These are phyloP conservation scores for Scaptomyza polygonia DNA, from an alignment of 2,888 invertebrate species.

Conservation along the genomic window DNA sequence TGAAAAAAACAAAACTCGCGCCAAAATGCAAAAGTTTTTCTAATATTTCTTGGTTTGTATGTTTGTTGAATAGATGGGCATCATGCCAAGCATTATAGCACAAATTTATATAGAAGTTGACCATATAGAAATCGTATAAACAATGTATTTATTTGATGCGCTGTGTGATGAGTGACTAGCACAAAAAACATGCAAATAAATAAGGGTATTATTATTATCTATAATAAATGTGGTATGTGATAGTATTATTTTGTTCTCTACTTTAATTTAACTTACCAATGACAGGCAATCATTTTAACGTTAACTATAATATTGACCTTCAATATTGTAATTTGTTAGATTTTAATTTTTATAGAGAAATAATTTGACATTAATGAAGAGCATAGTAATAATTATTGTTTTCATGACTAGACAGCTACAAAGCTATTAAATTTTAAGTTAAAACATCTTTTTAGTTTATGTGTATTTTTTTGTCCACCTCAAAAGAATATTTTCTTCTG, in stretches of 20 bases:
- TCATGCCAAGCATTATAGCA: constrained; percentile 47
- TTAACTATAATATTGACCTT: background rate
- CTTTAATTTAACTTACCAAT: background rate
- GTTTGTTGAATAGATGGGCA: constrained; percentile 45
- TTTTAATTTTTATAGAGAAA: background rate
- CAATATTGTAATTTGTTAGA: background rate
- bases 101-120: background rate
- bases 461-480: too few relatives aligned
- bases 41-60: constrained; percentile 28
- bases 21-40: constrained; percentile 39
- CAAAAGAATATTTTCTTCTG: background rate
- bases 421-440: too few relatives aligned
- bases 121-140: constrained; percentile 20
- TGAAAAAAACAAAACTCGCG: constrained; percentile 12
- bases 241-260: background rate
- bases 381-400: background rate
- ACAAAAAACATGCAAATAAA: background rate
- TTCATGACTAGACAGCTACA: background rate
- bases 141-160: constrained; percentile 16
- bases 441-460: background rate
- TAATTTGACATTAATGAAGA: background rate
- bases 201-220: too few relatives aligned
- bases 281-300: background rate
- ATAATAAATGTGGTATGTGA: too few relatives aligned
- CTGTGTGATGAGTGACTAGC: background rate